Evolutionary conservation across 1,140 invertebrate genomes (phyloP).

Genomic region (Ericerus pela): DNA sequence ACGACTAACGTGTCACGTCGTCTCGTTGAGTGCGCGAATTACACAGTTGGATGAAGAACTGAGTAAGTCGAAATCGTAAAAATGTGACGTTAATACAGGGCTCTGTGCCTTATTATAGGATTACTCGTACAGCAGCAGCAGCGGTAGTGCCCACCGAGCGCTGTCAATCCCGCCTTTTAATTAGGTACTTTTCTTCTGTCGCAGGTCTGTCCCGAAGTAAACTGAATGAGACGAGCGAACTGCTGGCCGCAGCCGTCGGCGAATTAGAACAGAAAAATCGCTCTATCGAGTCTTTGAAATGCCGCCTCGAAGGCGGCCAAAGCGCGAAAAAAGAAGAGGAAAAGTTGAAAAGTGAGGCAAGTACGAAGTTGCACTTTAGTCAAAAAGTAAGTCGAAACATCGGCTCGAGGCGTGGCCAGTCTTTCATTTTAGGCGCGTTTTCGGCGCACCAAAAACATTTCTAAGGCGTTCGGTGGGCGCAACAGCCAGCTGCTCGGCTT

Average conservation of each 20-base stretch:
- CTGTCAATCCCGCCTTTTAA: no score
- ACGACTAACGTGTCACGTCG: slow-evolving; percentile 32
- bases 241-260: neutral
- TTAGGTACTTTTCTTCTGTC: neutral
- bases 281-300: slow-evolving; percentile 3
- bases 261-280: slow-evolving; percentile 5
- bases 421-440: no score
- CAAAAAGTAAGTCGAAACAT: no score
- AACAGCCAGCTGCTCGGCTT: no score
- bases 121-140: no score
- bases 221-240: neutral
- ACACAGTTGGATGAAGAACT: slow-evolving; percentile 35
- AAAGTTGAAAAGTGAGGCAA: slow-evolving; percentile 14
- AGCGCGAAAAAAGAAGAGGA: slow-evolving; percentile 15
- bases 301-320: slow-evolving; percentile 10
- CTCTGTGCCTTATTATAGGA: no score
- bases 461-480: no score
- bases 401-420: no score
- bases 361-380: no score
- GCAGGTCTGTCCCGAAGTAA: neutral
- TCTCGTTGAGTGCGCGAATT: slow-evolving; percentile 32
- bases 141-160: no score
- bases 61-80: slow-evolving; percentile 20
- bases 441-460: no score
- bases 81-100: neutral